phyloP scores from a whole-genome alignment of 2,888 invertebrate species.

The Therioaphis trifolii region DNA sequence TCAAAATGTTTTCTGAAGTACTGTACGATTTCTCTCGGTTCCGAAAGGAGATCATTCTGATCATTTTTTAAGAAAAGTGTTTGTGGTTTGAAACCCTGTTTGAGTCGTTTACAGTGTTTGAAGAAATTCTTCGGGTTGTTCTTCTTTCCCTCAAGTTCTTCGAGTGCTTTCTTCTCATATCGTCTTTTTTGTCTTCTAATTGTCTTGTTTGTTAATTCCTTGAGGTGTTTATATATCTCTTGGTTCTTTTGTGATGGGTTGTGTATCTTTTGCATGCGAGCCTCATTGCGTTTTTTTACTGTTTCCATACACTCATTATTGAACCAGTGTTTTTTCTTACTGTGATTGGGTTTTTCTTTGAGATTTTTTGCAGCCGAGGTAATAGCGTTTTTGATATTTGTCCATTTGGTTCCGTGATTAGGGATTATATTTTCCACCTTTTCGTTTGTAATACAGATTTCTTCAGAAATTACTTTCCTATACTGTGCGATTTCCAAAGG shows the following conservation, averaged over 20 bases:
- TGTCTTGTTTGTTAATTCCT: conserved; percentile 1
- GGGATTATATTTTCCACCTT: background rate
- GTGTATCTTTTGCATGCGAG: too few relatives aligned
- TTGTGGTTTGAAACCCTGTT: conserved; percentile 7
- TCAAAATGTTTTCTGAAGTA: conserved; percentile 14
- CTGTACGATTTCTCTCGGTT: conserved; percentile 8
- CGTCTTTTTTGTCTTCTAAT: conserved; percentile 8
- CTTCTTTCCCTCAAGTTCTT: background rate
- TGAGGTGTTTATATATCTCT: background rate
- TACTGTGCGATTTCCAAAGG: too few relatives aligned
- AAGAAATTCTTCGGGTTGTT: too few relatives aligned
- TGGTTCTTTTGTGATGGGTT: background rate
- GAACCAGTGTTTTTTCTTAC: background rate
- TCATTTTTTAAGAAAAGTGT: conserved; percentile 10
- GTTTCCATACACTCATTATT: too few relatives aligned
- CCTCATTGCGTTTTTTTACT: too few relatives aligned
- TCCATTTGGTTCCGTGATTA: background rate
- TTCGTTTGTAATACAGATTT: too few relatives aligned
- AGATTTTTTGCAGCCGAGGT: background rate
- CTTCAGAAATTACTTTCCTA: too few relatives aligned
- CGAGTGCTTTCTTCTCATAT: background rate
- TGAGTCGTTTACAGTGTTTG: background rate
- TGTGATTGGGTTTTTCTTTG: background rate
- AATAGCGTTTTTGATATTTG: conserved; percentile 2
- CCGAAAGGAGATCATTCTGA: too few relatives aligned